Base-by-base conservation (phyloP, 92 coral and sea anemone genomes). In the Porites cylindrica region DNA sequence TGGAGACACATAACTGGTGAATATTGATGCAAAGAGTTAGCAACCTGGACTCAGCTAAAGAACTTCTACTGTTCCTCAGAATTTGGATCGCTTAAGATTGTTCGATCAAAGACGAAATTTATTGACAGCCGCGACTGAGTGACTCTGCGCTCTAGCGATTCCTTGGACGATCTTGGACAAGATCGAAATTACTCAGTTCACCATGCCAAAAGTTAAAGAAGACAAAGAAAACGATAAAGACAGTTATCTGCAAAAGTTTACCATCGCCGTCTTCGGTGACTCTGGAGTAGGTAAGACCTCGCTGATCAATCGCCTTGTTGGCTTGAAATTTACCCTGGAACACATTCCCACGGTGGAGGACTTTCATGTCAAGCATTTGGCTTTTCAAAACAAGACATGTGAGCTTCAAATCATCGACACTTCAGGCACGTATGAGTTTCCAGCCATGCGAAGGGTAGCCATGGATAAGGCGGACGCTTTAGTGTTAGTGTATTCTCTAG, bases 391-490 rank as follows among this genome's bases (percentile, higher is more conserved):
- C 71, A 91, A 93, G 61, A 86, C 98, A 50, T 95, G 91, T 51
- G 92, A 94, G 54, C 94, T 97, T 23, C 97, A 92, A 54, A 88
- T 97, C 63, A 88, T 97, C n/a, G 99, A 97, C 62, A 97, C 96
- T 1, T 91, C 99, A 12, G 99, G 99, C 14, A 83, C 92, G 58
- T 95, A 97, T 75, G 98, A 97, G 59, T 97, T 97, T 66, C 98
- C 99, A 2, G 99, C 96, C 20, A 97, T 97, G 99, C 85, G 99
- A 71, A 82, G 91, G 53, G 92, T 97, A 3, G 97, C 93, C 32
- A 97, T 97, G 73, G 78, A 85, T 12, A 97, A 97, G 64, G 91
- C 98, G 1, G 99, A 97, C 69, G 98, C 96, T 2, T 82, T 97
- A 26, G 85, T 97, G 9, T 77, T 97, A 10, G 98, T 97, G 13